Conservation (phyloP, 2,797 vertebrate genomes). For the Gymnoscopelus microlampas region DNA sequence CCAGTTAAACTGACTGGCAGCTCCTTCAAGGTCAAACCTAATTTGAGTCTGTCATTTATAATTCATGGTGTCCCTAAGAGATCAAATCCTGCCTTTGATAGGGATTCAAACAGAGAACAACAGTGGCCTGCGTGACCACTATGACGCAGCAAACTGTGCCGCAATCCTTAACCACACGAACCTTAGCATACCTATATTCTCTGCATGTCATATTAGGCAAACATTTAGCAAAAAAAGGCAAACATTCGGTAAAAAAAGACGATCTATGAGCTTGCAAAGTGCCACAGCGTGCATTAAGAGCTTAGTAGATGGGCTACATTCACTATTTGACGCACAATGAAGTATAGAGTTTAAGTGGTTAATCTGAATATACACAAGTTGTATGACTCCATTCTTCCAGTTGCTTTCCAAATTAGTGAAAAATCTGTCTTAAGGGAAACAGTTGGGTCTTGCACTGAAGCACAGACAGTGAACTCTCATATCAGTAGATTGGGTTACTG, state of each 20-base stretch:
- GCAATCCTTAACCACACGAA: slow-evolving; percentile 13
- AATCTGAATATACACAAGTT: slow-evolving; percentile 54
- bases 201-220: too few relatives aligned
- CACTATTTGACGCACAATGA: too few relatives aligned
- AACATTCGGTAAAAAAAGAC: too few relatives aligned
- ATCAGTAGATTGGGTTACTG: slow-evolving; percentile 67
- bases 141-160: slow-evolving; percentile 49
- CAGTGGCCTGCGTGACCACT: slow-evolving; percentile 29
- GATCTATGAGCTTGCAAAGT: too few relatives aligned
- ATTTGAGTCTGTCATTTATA: slow-evolving; percentile 71
- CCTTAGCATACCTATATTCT: too few relatives aligned
- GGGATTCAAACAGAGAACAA: slow-evolving; percentile 50
- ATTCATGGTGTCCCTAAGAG: slow-evolving; percentile 75
- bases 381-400: slow-evolving; percentile 35
- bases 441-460: slow-evolving; percentile 40
- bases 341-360: too few relatives aligned
- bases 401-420: slow-evolving; percentile 30
- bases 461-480: slow-evolving; percentile 55
- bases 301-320: too few relatives aligned
- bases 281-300: too few relatives aligned
- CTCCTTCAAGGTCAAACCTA: slow-evolving; percentile 69
- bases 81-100: slow-evolving; percentile 63
- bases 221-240: too few relatives aligned
- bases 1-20: slow-evolving; percentile 60
- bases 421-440: slow-evolving; percentile 42